Base-by-base conservation (phyloP, 2,113 vertebrate genomes). In the Menura novaehollandiae region DNA sequence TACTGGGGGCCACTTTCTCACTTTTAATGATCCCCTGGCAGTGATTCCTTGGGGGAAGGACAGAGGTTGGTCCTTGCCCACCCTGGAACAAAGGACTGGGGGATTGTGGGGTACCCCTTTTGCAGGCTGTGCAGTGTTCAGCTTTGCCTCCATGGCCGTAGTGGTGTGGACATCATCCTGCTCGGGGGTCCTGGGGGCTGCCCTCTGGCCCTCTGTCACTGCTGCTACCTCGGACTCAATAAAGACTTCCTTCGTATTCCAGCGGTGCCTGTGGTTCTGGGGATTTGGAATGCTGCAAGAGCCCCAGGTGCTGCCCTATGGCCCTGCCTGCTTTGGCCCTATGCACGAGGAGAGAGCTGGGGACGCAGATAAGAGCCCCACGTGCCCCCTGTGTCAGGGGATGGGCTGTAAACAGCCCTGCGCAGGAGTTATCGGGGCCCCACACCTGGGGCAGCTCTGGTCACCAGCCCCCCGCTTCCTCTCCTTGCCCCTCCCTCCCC, bases 141-240 rank as follows among this genome's bases (percentile, higher is more conserved):
- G 97, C 95, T 98, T 97, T 66, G 91, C 90, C 80, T 96, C 89
- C 81, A 71, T 68, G 32, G 91, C 79, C 49, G 33, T 90, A 79
- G n/a, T 79, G 93, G 93, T 94, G 76, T 15, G 26, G 83, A 47
- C 32, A 63, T 63, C 84, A 62, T 83, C 78, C 82, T 19, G 66
- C 72, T 51, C 1, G 15, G 94, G 72, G 77, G 72, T 16, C 28
- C 15, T 21, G 68, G 74, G 66, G 46, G 11, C 55, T 16, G 6
- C 60, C 41, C 47, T 69, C 5, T 15, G 88, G 71, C 12, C 69
- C 60, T 52, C 19, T n/a, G 14, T n/a, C 89, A 66, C 81, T 49
- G 88, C 92, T 94, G 96, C 96, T 96, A 95, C 96, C 96, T 96
- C 96, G 47, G 62, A 86, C 58, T 85, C 49, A 94, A 95, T 95